Percentiles rank a stretch among this genome's conserved stretches.
Evolutionary conservation across 1,140 invertebrate genomes (phyloP).

Genomic region (Listronotus bonariensis): DNA sequence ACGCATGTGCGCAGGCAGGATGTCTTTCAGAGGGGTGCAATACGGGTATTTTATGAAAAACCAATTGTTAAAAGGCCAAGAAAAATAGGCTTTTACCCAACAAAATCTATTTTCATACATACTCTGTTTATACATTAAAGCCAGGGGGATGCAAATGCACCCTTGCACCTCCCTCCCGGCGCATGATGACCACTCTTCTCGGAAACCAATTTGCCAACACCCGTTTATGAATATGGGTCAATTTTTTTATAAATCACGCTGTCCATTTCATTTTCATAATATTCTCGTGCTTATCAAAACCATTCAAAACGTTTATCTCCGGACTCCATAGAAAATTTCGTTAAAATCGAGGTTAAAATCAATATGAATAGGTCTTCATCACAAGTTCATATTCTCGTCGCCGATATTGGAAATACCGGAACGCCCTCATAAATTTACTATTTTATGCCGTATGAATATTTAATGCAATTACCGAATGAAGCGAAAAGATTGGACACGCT

Average conservation of each 20-base stretch:
- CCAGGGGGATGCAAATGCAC: no score
- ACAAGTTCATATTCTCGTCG: not conserved
- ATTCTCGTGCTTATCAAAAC: not conserved
- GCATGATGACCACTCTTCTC: no score
- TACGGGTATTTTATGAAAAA: no score
- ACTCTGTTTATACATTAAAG: no score
- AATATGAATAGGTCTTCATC: conserved; percentile 4
- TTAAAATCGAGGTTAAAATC: conserved; percentile 10
- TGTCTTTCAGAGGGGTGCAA: no score
- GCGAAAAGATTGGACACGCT: conserved; percentile 19
- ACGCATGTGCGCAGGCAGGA: no score
- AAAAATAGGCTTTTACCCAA: no score
- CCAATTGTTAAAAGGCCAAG: no score
- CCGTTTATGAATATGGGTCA: not conserved
- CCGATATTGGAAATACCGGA: conserved; percentile 20
- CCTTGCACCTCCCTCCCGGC: no score
- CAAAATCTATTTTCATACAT: no score
- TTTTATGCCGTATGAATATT: conserved; percentile 22
- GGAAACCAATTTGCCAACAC: no score
- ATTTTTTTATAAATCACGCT: not conserved
- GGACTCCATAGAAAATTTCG: conserved; percentile 3
- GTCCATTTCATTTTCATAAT: not conserved
- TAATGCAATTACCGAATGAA: conserved; percentile 26
- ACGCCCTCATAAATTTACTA: conserved; percentile 14
- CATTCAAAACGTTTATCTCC: not conserved